Evolutionary conservation across 1,140 invertebrate genomes (phyloP).

Genomic region (Heterodera schachtii): DNA sequence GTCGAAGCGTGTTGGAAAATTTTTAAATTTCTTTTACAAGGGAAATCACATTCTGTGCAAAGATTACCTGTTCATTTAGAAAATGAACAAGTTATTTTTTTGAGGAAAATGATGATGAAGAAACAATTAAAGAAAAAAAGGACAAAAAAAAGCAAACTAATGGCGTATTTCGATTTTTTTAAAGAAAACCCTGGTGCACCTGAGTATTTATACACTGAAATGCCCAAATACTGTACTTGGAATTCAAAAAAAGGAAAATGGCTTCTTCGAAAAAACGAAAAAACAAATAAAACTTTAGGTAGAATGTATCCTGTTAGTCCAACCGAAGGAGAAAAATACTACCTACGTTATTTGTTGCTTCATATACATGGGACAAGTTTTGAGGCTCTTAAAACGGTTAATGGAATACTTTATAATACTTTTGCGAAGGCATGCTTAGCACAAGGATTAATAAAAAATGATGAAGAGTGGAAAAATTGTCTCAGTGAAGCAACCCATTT

Average conservation of each 20-base stretch:
- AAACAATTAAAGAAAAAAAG: constrained; percentile 10
- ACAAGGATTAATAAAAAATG: constrained; percentile 31
- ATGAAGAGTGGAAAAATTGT: constrained; percentile 35
- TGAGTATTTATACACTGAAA: no score
- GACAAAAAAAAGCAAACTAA: constrained; percentile 24
- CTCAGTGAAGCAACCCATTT: constrained; percentile 22
- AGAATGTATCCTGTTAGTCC: constrained; percentile 28
- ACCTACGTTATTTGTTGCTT: no score
- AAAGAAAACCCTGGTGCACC: no score
- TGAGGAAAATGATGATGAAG: no score
- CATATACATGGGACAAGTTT: constrained; percentile 27
- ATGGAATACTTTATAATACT: constrained; percentile 33
- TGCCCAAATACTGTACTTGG: background rate
- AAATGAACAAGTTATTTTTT: no score
- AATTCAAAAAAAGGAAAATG: constrained; percentile 29
- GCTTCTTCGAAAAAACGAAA: constrained; percentile 20
- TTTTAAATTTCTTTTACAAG: background rate
- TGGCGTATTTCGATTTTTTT: no score
- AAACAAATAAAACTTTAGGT: constrained; percentile 20
- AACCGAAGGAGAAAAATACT: no score
- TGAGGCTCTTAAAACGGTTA: constrained; percentile 38
- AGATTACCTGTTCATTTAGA: no score
- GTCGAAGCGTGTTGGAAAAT: constrained; percentile 22
- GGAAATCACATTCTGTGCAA: no score
- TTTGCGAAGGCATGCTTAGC: constrained; percentile 30